Percentiles rank a stretch among this genome's conserved stretches.
Conservation (phyloP, 2,888 invertebrate genomes). For the Diaprepes abbreviatus region DNA sequence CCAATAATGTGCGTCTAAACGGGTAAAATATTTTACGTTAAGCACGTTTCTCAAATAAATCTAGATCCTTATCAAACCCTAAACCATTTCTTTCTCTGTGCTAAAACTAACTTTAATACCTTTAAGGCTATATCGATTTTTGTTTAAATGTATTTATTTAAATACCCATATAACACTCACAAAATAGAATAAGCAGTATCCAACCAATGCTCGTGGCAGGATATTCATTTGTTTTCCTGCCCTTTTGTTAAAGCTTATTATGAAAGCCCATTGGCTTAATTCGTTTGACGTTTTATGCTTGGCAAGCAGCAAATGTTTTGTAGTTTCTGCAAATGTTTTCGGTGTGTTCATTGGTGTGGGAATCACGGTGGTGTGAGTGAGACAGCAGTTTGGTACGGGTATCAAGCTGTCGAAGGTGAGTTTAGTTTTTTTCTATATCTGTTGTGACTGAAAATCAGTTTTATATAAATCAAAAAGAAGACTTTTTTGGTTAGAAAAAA, state of each 20-base stretch:
- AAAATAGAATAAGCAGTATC: constrained; percentile 8
- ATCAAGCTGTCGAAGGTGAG: neutral
- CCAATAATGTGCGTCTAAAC: no score
- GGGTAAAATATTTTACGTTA: no score
- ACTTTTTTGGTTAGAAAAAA: no score
- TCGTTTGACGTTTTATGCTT: constrained; percentile 6
- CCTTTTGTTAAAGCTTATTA: constrained; percentile 36
- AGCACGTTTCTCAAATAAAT: no score
- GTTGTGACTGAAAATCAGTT: no score
- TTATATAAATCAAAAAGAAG: no score
- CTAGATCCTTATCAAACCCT: no score
- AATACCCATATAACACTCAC: constrained; percentile 3
- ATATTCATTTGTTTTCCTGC: constrained; percentile 32
- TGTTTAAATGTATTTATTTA: neutral
- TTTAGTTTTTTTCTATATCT: neutral
- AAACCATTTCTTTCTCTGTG: neutral
- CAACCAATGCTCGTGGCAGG: constrained; percentile 20
- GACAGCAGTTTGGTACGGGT: neutral
- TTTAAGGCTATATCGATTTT: constrained; percentile 15
- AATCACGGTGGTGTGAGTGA: neutral
- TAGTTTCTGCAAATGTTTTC: constrained; percentile 5
- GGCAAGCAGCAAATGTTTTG: constrained; percentile 13
- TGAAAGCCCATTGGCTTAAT: constrained; percentile 13
- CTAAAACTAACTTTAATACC: constrained; percentile 5
- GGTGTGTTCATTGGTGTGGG: neutral